These are phyloP conservation scores for Tupaia chinensis DNA, from an alignment of 2,113 vertebrate species.

Conservation along the genomic window DNA sequence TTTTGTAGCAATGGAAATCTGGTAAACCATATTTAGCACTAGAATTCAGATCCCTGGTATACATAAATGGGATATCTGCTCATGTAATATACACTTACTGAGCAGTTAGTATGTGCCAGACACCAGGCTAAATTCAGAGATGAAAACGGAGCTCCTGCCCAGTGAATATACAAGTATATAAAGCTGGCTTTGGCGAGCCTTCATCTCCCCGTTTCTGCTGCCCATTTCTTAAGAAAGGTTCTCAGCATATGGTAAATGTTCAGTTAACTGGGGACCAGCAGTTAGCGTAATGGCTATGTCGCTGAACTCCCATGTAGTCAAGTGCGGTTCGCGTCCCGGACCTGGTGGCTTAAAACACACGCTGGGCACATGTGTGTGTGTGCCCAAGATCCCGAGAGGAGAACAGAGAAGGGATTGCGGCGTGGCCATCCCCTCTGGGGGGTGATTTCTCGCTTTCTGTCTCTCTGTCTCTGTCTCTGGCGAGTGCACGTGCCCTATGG, in stretches of 20 bases:
- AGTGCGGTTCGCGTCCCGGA: no score
- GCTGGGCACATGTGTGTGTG: no score
- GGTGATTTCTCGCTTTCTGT: no score
- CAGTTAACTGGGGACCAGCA: no score
- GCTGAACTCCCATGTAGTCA: no score
- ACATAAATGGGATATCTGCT: constrained; percentile 1
- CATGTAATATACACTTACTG: not conserved
- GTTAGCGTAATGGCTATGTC: no score
- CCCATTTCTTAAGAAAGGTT: not conserved
- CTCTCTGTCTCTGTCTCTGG: no score
- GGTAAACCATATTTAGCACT: not conserved
- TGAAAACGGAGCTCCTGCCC: not conserved
- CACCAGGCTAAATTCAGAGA: not conserved
- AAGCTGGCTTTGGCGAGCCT: not conserved
- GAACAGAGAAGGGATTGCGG: no score
- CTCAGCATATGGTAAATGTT: not conserved
- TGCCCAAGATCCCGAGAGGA: no score
- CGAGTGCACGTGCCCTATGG: no score
- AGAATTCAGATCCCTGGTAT: not conserved
- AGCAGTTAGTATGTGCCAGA: not conserved
- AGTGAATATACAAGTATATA: constrained; percentile 1
- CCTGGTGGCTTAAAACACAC: no score
- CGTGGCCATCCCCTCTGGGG: no score
- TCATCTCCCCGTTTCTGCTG: not conserved
- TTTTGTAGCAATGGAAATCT: not conserved